A percentile compares a stretch with the other conserved stretches of the same genome.
Evolutionary conservation across 2,888 invertebrate species (phyloP).

Genomic region (Odontothrips loti): DNA sequence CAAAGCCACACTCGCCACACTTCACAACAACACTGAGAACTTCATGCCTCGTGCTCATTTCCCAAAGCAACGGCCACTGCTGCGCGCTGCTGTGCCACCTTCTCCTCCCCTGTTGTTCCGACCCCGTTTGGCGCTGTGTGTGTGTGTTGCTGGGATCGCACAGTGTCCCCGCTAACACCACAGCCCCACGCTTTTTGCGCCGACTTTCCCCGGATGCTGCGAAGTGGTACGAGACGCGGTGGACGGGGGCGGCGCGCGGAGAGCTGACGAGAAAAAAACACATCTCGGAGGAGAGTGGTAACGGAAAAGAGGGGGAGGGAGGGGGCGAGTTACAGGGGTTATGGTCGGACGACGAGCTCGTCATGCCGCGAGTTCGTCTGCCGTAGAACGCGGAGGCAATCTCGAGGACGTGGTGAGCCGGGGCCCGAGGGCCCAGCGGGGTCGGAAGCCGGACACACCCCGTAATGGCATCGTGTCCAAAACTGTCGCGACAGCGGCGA

Average conservation of each 20-base stretch:
- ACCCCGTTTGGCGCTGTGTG: not conserved
- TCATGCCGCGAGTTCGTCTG: not conserved
- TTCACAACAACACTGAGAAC: not conserved
- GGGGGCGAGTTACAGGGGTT: not conserved
- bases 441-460: not conserved
- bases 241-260: not conserved
- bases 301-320: not conserved
- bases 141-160: no score
- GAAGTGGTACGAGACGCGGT: not conserved
- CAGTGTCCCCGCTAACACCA: no score
- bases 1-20: not conserved
- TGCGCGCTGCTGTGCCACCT: not conserved
- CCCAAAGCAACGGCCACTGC: not conserved
- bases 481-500: no score
- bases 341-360: not conserved
- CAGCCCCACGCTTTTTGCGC: not conserved
- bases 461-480: not conserved
- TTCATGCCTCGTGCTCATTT: not conserved
- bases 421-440: not conserved
- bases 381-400: not conserved
- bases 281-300: not conserved
- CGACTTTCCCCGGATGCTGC: constrained; percentile 11
- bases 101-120: not conserved
- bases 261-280: not conserved
- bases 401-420: constrained; percentile 1